Conservation (phyloP, 2,888 invertebrate genomes). For the Ctena decussata region DNA sequence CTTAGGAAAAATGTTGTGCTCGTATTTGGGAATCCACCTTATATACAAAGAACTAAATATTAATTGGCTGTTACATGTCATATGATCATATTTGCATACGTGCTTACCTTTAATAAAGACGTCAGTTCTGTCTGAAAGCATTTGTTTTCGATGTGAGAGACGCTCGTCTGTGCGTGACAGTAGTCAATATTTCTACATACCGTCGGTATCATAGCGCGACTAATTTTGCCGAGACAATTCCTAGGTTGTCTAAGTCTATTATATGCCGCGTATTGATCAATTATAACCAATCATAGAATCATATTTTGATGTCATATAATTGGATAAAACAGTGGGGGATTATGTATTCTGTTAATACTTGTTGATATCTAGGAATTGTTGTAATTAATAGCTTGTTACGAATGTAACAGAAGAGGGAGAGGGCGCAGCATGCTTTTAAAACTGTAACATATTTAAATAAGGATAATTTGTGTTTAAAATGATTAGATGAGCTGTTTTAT, state of each 20-base stretch:
- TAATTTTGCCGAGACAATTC: neutral
- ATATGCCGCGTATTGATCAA: neutral
- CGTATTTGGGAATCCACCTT: too few relatives aligned
- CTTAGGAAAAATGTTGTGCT: too few relatives aligned
- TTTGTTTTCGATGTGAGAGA: neutral
- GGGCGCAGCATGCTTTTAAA: slow-evolving; percentile 4
- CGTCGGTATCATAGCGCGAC: neutral
- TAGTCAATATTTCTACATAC: neutral
- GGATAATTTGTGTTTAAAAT: too few relatives aligned
- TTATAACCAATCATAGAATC: neutral
- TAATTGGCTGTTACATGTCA: too few relatives aligned
- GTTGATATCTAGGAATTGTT: neutral
- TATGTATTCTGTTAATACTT: neutral
- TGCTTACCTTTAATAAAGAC: too few relatives aligned
- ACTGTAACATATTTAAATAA: too few relatives aligned
- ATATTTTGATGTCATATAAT: slow-evolving; percentile 6
- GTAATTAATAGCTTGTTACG: neutral
- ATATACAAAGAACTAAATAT: too few relatives aligned
- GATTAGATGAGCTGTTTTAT: too few relatives aligned
- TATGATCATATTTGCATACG: too few relatives aligned
- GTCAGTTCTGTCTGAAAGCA: neutral
- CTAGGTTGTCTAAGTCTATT: neutral
- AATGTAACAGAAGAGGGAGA: neutral
- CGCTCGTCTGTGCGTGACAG: neutral
- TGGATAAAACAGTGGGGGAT: neutral